phyloP scores from a whole-genome alignment of 2,113 vertebrate species.

The Amazona vittata region DNA sequence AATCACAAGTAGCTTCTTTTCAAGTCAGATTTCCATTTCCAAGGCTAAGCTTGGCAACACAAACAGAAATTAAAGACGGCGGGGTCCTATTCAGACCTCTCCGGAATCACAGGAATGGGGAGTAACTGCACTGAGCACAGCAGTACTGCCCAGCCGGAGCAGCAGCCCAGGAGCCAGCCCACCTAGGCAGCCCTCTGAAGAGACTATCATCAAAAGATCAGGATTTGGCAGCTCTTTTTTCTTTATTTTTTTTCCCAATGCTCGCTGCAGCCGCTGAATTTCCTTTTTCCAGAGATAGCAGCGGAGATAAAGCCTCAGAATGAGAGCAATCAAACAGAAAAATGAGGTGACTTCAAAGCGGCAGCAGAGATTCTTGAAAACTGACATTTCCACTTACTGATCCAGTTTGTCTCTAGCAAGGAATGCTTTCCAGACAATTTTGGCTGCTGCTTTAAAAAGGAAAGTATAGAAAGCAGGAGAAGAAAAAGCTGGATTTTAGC shows the following conservation, averaged over 20 bases:
- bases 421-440: conserved; percentile 19
- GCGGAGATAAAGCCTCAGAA: conserved; percentile 51
- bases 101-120: background rate
- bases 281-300: conserved; percentile 15
- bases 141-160: background rate
- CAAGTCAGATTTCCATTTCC: conserved; percentile 68
- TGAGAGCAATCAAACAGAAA: conserved; percentile 44
- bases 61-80: conserved; percentile 59
- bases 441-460: conserved; percentile 4
- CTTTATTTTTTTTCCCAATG: background rate
- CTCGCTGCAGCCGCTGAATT: background rate
- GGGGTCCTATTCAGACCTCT: conserved; percentile 6
- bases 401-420: conserved; percentile 10
- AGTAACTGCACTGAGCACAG: background rate
- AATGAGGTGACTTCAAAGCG: conserved; percentile 43
- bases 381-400: conserved; percentile 35
- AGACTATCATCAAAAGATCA: conserved; percentile 39
- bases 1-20: conserved; percentile 45
- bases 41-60: conserved; percentile 50
- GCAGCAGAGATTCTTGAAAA: background rate
- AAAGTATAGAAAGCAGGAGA: background rate
- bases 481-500: conserved; percentile 19
- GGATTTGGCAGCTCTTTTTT: background rate
- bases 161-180: background rate
- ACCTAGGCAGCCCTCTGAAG: conserved; percentile 51